Conservation (phyloP, 2,888 invertebrate species). For the Artemia sinica region DNA sequence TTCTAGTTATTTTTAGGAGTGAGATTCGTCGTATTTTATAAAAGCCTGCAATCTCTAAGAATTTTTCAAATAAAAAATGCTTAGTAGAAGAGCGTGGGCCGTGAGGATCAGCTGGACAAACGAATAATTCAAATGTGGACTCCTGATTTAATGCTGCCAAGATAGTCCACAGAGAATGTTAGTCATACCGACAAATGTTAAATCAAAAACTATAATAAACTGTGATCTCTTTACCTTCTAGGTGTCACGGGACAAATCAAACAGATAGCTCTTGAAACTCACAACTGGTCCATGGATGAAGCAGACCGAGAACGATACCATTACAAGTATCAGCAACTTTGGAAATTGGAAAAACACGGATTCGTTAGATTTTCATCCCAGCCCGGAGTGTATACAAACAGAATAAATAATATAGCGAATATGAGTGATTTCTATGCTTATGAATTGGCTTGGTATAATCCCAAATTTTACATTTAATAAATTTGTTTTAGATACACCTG, state of each 20-base stretch:
- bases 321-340: not conserved
- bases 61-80: too few species aligned
- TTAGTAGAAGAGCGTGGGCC: too few species aligned
- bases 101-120: too few species aligned
- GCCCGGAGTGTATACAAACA: not conserved
- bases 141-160: too few species aligned
- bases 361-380: not conserved
- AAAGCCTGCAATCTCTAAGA: too few species aligned
- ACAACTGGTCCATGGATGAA: not conserved
- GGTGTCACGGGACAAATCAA: constrained; percentile 6
- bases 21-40: too few species aligned
- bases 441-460: not conserved
- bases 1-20: too few species aligned
- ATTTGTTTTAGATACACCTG: not conserved
- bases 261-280: constrained; percentile 1
- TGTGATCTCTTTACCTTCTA: not conserved
- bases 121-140: too few species aligned
- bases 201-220: too few species aligned
- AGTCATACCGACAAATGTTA: too few species aligned
- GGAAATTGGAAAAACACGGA: constrained; percentile 1
- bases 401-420: not conserved
- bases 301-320: constrained; percentile 5
- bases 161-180: too few species aligned
- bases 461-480: not conserved
- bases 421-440: not conserved